Evolutionary conservation across 2,888 invertebrate species (phyloP), one percentile per base, ranked within the genome.

Genomic region (Drosophila macrospina): DNA sequence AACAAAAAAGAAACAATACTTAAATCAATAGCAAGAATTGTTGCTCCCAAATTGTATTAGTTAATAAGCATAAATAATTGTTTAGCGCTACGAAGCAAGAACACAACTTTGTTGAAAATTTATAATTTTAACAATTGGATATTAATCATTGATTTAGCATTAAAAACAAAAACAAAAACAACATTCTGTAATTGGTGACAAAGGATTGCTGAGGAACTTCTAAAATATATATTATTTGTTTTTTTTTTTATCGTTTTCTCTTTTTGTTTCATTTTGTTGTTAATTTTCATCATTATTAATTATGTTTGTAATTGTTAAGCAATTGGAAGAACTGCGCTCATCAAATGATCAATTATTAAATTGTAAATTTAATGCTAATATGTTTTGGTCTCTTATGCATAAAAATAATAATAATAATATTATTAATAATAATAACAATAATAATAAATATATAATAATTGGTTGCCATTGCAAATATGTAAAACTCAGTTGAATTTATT

Each of bases 101-200:
- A 28, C 1, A 32, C 37, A 44, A 48, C 50, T 59, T 55, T 39
- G 50, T 67, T 45, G n/a, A n/a, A n/a, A 64, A 57, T 42, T 59
- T 69, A 61, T 67, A 47, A 74, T 65, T 74, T 74, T 60, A 74
- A 74, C 66, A 74, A 74, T 74, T 74, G 74, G 67, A 65, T 36
- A 41, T 32, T 57, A 47, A 63, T 37, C 45, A 16, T 34, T 51
- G 30, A 54, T 32, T 47, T 48, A 44, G 24, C 37, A 39, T 44
- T 37, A 11, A 16, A 39, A 36, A 60, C 24, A 26, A 26, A 26
- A 26, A 5, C 7, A 26, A 26, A 26, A 26, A 42, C n/a, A n/a
- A n/a, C n/a, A 13, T 16, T 59, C 24, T 69, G 55, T 63, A 64
- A 74, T 48, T 48, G 48, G 62, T 57, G 57, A 15, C 30, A 41